Base-by-base conservation (phyloP, 2,888 invertebrate species). In the Drosophila macrothrix region DNA sequence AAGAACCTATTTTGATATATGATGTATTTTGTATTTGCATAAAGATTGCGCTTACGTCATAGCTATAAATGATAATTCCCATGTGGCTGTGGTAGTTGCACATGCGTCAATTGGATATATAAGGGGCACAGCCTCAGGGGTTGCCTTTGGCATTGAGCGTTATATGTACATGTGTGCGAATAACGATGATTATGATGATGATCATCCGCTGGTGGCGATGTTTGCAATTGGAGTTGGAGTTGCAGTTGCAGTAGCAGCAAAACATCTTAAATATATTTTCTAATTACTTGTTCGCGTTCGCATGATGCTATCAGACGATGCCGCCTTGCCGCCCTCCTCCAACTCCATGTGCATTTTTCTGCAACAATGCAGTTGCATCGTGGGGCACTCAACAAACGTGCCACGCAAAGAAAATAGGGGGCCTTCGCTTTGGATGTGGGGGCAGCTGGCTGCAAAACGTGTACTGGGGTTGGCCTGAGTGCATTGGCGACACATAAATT, bases 221-320 rank as follows among this genome's bases (percentile, higher is more conserved):
- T 67, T 39, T 28, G 63, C 52, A 72, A 52, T 46, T 49, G 58
- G 2, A 53, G 33, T 53, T 61, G 60, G 12, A 67, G 52, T 41
- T 29, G 67, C 19, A 49, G 29, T 49, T 31, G 66, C 19, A 55
- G 37, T 35, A 39, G 37, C 79, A 55, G 73, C 53, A 65, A 73
- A 65, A 73, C 74, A 70, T 68, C 74, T 67, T 80, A 82, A 79
- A 82, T 79, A 86, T 81, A 81, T 90, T 90, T 89, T 89, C 84
- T 90, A 90, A 89, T 90, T 89, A 89, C 90, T 89, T 87, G 90
- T 88, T 88, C 89, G 87, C 90, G 84, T 86, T 88, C 80, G 80
- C 73, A 71, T 80, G 61, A 67, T 76, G 78, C 73, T 71, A 73
- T 71, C 77, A 67, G 50, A 19, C 25, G 31, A 61, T 75, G 60